Evolutionary conservation across 2,888 invertebrate species (phyloP).

Genomic region (Drosophila koepferae): DNA sequence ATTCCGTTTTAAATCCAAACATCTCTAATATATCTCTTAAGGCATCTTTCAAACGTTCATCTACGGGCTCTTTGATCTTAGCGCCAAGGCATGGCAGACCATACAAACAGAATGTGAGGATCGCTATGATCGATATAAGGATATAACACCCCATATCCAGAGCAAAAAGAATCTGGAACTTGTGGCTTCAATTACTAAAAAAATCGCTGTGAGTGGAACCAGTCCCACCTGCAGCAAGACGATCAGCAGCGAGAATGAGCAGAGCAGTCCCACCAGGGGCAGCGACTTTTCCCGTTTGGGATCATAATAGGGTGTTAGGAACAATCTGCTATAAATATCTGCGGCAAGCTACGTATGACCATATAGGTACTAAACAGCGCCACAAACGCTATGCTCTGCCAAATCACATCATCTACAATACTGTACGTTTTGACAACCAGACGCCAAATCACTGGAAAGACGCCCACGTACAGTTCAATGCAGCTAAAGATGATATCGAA

Average conservation of each 20-base stretch:
- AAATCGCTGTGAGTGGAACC: slow-evolving; percentile 50
- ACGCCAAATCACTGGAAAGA: slow-evolving; percentile 47
- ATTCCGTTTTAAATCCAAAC: slow-evolving; percentile 16
- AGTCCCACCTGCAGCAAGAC: slow-evolving; percentile 54
- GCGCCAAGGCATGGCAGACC: slow-evolving; percentile 51
- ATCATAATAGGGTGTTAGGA: slow-evolving; percentile 42
- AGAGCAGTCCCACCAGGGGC: slow-evolving; percentile 58
- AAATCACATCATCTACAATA: slow-evolving; percentile 31
- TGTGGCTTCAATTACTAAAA: slow-evolving; percentile 38
- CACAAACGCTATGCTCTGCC: slow-evolving; percentile 62
- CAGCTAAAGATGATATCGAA: slow-evolving; percentile 54
- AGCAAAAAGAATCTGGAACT: slow-evolving; percentile 34
- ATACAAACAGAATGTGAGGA: slow-evolving; percentile 1
- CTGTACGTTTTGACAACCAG: slow-evolving; percentile 28
- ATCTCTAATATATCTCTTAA: slow-evolving; percentile 9
- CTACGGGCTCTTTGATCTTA: neutral
- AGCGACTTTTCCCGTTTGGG: slow-evolving; percentile 17
- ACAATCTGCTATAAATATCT: slow-evolving; percentile 44
- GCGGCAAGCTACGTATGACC: slow-evolving; percentile 46
- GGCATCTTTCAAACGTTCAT: slow-evolving; percentile 1
- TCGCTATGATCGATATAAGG: fast-evolving
- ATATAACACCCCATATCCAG: slow-evolving; percentile 51
- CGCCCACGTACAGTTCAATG: slow-evolving; percentile 44
- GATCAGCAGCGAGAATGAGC: slow-evolving; percentile 39
- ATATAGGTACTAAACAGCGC: slow-evolving; percentile 48